Percentiles rank a stretch among this genome's conserved stretches.
phyloP scores from a whole-genome alignment of 2,113 vertebrate species.

The Lepisosteus oculatus region DNA sequence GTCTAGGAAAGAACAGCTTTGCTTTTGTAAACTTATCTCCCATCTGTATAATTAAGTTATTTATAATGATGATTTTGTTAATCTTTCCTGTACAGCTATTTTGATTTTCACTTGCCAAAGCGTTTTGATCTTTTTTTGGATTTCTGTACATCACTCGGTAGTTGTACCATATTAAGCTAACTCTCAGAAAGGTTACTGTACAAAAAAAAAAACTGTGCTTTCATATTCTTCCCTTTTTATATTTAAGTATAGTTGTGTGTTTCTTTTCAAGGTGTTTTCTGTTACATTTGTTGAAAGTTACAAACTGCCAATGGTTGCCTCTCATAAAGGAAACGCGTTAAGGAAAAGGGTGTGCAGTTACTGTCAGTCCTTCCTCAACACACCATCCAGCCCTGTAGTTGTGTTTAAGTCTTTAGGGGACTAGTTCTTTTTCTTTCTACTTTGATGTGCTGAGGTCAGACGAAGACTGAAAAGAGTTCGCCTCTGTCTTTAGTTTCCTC shows the following conservation, averaged over 20 bases:
- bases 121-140: constrained; percentile 29
- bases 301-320: constrained; percentile 56
- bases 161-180: neutral
- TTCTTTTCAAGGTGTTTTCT: constrained; percentile 28
- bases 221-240: constrained; percentile 31
- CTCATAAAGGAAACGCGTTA: constrained; percentile 57
- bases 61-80: constrained; percentile 1
- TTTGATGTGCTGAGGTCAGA: neutral
- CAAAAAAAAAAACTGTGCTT: constrained; percentile 11
- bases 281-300: constrained; percentile 33
- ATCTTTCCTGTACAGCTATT: constrained; percentile 15
- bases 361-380: neutral
- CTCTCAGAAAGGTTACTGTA: neutral
- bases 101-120: constrained; percentile 44
- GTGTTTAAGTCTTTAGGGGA: neutral
- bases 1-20: constrained; percentile 40
- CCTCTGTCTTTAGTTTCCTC: neutral
- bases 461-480: neutral
- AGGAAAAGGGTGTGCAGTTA: constrained; percentile 22
- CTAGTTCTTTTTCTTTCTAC: neutral
- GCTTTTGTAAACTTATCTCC: constrained; percentile 22
- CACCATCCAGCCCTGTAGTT: neutral
- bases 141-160: constrained; percentile 4
- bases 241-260: constrained; percentile 20
- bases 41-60: constrained; percentile 53